Evolutionary conservation across 2,113 vertebrate species (phyloP), one percentile per base, ranked within the genome.

Genomic region (Dicerorhinus sumatrensis): DNA sequence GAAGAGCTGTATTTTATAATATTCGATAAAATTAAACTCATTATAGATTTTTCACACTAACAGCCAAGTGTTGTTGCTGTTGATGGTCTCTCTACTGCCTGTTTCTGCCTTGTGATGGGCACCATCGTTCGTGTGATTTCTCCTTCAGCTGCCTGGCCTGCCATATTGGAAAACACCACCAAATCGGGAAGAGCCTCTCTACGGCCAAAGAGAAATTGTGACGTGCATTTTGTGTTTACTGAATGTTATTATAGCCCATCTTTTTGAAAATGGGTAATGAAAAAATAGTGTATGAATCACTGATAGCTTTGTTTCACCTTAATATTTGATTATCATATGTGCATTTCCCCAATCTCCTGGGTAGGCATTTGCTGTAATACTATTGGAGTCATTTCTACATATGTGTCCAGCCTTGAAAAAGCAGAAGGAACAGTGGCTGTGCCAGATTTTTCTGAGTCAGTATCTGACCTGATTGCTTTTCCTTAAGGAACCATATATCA

Each of bases 11-110:
- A 56, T 87, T 90, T 91, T 54, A 84, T 75, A 80, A 36, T 62
- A 62, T 18, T 75, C 89, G 92, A 56, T 95, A 76, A 89, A 93
- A 77, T 77, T 85, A 89, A 96, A 51, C 33, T 75, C 48, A 82
- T 67, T 48, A 65, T 60, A 72, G 31, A 82, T 21, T 92, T 96
- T 80, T 82, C 36, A 90, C 13, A 62, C 42, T 65, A 91, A 91
- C 13, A 84, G 13, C 8, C 70, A 72, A 33, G 9, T 89, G 21
- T 65, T 84, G 33, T 51, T 84, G 46, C 63, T 36, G 63, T 92
- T 82, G 46, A 42, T 56, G 10, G 67, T 89, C 69, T 94, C 27
- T 80, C 2, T 39, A 94, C 27, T 69, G 21, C 36, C 18, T 3
- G 2, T 69, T 65, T 93, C 87, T 54, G 48, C 17, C 33, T 69